Evolutionary conservation across 2,797 vertebrate species (phyloP).

Genomic region (Sylvia borin): DNA sequence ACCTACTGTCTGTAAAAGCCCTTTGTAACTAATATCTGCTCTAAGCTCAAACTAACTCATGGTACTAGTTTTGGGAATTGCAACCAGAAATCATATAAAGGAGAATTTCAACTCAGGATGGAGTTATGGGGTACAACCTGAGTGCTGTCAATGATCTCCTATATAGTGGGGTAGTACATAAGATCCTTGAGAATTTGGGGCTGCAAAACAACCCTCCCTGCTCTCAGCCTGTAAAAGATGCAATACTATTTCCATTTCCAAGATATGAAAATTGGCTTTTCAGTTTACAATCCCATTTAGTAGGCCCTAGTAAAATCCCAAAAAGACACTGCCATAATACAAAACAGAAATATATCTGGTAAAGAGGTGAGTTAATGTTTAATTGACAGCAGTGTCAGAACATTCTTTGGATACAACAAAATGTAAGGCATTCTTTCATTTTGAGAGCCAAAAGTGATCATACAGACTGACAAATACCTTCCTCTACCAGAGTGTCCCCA

Average conservation of each 20-base stretch:
- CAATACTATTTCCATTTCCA: not conserved
- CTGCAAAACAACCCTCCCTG: not conserved
- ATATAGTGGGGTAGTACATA: accelerated
- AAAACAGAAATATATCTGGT: not conserved
- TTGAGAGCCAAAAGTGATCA: not conserved
- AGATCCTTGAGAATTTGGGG: not conserved
- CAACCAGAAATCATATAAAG: not conserved
- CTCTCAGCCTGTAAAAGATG: not conserved
- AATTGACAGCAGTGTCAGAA: not conserved
- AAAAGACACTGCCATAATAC: not conserved
- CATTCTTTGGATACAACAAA: not conserved
- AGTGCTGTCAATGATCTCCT: not conserved
- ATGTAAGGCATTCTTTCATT: not conserved
- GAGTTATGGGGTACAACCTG: not conserved
- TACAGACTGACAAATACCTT: not conserved
- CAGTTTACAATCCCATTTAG: not conserved
- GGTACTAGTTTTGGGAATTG: not conserved
- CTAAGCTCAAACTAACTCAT: not conserved
- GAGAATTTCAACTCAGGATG: not conserved
- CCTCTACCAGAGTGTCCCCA: not conserved
- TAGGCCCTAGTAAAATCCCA: not conserved
- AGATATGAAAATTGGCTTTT: not conserved
- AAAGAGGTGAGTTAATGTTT: not conserved
- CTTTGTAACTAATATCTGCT: not conserved
- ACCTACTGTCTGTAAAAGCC: not conserved